Evolutionary conservation across 2,113 vertebrate genomes (phyloP), one percentile per base, ranked within the genome.

Genomic region (Amazona vittata): DNA sequence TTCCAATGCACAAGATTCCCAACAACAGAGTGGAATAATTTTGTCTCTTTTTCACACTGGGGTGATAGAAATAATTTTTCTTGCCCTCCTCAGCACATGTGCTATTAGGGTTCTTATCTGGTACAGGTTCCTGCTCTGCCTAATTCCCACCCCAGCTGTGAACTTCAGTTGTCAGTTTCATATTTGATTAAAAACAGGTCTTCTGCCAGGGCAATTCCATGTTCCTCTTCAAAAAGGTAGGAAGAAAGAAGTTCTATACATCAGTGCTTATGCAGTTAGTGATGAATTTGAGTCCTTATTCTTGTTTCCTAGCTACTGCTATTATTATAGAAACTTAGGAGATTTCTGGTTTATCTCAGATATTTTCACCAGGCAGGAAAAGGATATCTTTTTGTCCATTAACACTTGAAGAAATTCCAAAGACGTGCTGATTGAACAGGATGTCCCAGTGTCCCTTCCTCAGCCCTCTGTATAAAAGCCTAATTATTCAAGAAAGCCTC

Each of bases 291-390:
- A 69, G 25, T 87, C 69, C 44, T 65, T 76, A 64, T 43, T 75
- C 83, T 84, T 26, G 33, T 94, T 94, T 96, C 83, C 86, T 93
- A 94, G 69, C 10, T 96, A 89, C 86, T 81, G 50, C 57, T 84
- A 55, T 81, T 92, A 63, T 86, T 82, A 84, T 14, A 91, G 93
- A 91, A 90, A 94, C 49, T 49, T 53, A 73, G 49, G 70, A 93
- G 67, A 77, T 53, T 95, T 93, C 87, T 93, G 44, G 37, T 85
- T 91, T 82, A 65, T 87, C 75, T 94, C 62, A 77, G 52, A 43
- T 73, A 79, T 76, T 94, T 87, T 79, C 31, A 82, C 41, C 4
- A 2, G 37, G 11, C 44, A 90, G 31, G 22, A 52, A 83, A 91
- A 76, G 2, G 14, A 15, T 18, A 47, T 60, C 47, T 69, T 89